Evolutionary conservation across 64 coral and sea anemone genomes (phyloP), one percentile per base, ranked within the genome.

Genomic region (Pachyseris speciosa): DNA sequence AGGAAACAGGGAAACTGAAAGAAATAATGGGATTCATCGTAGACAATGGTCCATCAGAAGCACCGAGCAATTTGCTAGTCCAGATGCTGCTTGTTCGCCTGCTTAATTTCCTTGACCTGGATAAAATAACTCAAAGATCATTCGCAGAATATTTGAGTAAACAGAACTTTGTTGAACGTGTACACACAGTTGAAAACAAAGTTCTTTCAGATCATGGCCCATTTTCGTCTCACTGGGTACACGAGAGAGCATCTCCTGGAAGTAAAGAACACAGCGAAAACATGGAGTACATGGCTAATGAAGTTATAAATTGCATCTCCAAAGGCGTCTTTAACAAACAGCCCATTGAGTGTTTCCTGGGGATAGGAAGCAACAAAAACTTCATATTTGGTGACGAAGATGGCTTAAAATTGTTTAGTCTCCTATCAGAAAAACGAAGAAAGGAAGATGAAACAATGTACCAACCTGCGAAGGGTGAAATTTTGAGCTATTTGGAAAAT

Each of bases 21-120:
- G 38, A 63, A 42, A 76, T 60, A 1, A 59, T 75, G 9, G 71
- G 47, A 33, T 88, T 89, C 1, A 71, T 88, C 34, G 92, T 94
- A 2, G 92, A 94, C 15, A 94, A 88, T 81, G 92, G 92, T 15
- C 64, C 77, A n/a, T 70, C 84, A 59, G 84, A 94, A 51, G 72
- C 28, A 4, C 91, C 83, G 15, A 63, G 57, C 11, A 93, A 39
- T 52, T 30, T 55, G 15, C 5, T 87, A 19, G 77, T 87, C 9
- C 70, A 88, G 48, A 57, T 94, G 75, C 39, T 64, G 6, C 47
- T 94, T 17, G 84, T 83, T 22, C 22, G 91, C 7, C 69, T 94
- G 9, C 19, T 80, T 28, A 71, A 40, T 26, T 93, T 67, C 8
- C 40, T 87, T 16, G 31, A 87, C 10, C 5, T 87, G n/a, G 75